Evolutionary conservation across 2,888 invertebrate species (phyloP).

Genomic region (Diarsia mendica): DNA sequence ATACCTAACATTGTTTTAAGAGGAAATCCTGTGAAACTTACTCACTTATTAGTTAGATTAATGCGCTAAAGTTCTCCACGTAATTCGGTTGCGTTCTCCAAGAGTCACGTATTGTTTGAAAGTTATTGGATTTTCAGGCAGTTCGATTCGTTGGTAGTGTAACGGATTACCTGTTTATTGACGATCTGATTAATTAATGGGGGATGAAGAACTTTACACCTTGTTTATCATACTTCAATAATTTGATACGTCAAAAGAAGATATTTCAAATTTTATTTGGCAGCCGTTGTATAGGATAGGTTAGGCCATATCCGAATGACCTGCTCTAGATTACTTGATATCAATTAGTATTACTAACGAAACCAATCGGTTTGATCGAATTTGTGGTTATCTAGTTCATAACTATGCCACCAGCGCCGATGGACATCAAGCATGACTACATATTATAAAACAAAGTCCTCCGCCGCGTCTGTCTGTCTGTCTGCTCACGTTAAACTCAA

Average conservation of each 20-base stretch:
- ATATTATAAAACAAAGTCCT: no score
- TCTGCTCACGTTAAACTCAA: no score
- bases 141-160: conserved; percentile 38
- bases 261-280: no score
- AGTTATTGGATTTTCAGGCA: conserved; percentile 62
- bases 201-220: not conserved
- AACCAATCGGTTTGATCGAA: no score
- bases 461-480: no score
- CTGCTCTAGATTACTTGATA: no score
- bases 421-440: no score
- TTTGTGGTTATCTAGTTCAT: no score
- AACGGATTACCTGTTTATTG: conserved; percentile 1
- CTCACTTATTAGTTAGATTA: not conserved
- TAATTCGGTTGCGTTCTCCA: conserved; percentile 55
- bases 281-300: no score
- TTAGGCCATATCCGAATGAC: no score
- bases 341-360: no score
- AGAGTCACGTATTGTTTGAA: conserved; percentile 66
- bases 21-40: not conserved
- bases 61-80: conserved; percentile 9
- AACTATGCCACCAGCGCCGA: no score
- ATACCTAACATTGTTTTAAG: not conserved
- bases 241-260: not conserved
- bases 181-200: not conserved
- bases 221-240: not conserved